These are phyloP conservation scores for Magallana gigas DNA, from an alignment of 1,140 invertebrate genomes.

Conservation along the genomic window DNA sequence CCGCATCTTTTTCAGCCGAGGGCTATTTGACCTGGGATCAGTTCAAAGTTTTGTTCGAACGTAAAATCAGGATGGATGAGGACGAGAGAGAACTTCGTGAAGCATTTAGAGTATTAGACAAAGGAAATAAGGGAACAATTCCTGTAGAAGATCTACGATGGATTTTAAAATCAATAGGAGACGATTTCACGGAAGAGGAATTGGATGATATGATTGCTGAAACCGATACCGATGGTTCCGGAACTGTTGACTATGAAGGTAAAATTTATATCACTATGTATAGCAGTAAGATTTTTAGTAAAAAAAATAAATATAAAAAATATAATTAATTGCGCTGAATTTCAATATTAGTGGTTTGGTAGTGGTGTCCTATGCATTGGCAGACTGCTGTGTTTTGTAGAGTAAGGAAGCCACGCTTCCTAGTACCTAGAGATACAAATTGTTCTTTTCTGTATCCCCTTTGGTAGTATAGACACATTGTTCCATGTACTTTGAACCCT, in stretches of 20 bases:
- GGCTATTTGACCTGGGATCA: slow-evolving; percentile 76
- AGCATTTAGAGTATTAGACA: slow-evolving; percentile 79
- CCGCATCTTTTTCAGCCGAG: slow-evolving; percentile 61
- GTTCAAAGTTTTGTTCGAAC: slow-evolving; percentile 76
- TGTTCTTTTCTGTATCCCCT: slow-evolving; percentile 5
- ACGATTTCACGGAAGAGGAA: slow-evolving; percentile 79
- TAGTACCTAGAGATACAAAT: background rate
- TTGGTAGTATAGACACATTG: slow-evolving; percentile 20
- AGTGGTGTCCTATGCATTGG: background rate
- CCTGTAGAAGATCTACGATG: slow-evolving; percentile 77
- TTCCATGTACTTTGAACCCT: background rate
- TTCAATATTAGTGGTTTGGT: slow-evolving; percentile 3
- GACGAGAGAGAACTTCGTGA: slow-evolving; percentile 79
- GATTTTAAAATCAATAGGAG: slow-evolving; percentile 78
- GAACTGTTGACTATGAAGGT: slow-evolving; percentile 80
- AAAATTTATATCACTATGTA: slow-evolving; percentile 24
- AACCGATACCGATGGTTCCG: slow-evolving; percentile 79
- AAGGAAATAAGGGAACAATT: slow-evolving; percentile 78
- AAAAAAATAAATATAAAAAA: background rate
- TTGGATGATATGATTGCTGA: slow-evolving; percentile 80
- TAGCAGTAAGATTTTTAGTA: background rate
- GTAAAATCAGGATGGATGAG: slow-evolving; percentile 78
- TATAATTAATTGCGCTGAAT: background rate
- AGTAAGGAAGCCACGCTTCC: no score
- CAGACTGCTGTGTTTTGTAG: background rate